Evolutionary conservation across 2,888 invertebrate genomes (phyloP), one percentile per base, ranked within the genome.

Genomic region (Empis stercorea): DNA sequence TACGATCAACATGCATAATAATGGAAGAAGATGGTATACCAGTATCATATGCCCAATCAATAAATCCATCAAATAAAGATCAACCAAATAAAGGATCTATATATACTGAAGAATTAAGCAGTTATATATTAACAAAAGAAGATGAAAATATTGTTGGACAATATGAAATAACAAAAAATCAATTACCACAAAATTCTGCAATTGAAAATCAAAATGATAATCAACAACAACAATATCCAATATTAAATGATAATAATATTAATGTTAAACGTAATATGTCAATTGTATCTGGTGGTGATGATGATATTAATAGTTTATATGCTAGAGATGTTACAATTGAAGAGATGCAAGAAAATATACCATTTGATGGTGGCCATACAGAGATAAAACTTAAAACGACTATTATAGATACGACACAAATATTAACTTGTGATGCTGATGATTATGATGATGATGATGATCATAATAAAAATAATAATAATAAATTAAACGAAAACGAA

Each of bases 301-400:
- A 27, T 27, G 23, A 27, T 7, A 27, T 27, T 27, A 27, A 27
- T 27, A 9, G 7, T 27, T 27, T 7, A 27, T 64, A 73, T 15
- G 76, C 78, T 0, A 64, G 76, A 48, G 78, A 79, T 52, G 71
- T 76, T 45, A 77, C 78, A 4, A 71, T 74, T 43, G 77, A 77
- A 57, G 76, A 78, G 50, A 64, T 77, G 15, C 73, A 74, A 6
- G 73, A 73, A 59, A 66, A 72, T 17, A 70, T 73, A 50, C 47
- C 48, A 39, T 73, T 73, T 46, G 74, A 74, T 49, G 71, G 73
- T 47, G 74, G 74, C 49, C 47, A 48, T 27, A 49, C 53, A 53
- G 32, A 56, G 55, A 47, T 54, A 59, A 43, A 55, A 56, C 3
- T 54, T 3, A 50, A 44, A 32, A 63, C 65, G 39, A 68, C 65